Evolutionary conservation across 2,888 invertebrate genomes (phyloP), one percentile per base, ranked within the genome.

Genomic region (Timandra comae): DNA sequence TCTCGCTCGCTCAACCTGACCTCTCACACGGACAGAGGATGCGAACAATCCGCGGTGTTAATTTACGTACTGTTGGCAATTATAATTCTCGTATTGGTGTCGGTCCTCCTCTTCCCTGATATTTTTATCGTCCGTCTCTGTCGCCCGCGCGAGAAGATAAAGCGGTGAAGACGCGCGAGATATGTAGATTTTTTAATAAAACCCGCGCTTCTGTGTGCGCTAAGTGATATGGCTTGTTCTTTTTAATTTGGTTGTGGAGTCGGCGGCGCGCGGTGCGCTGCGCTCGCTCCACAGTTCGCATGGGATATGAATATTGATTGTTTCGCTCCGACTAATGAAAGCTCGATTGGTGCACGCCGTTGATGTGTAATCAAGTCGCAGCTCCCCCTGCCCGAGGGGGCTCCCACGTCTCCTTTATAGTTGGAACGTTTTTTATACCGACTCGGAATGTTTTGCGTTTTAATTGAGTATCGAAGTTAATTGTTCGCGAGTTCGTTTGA

Each of bases 271-370:
- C 24, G 24, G 24, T 2, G 22, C 22, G 22, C 53, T 47, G 62
- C 54, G 57, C 51, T 43, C 61, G 66, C 63, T 74, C 69, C 73
- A 73, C 75, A 79, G 78, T 79, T 70, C 81, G 82, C 84, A 77
- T 80, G 82, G 82, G 81, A 84, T 82, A 80, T 84, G 78, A 77
- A 80, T 84, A 85, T 85, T 84, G 84, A 84, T 84, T 82, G 82
- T 82, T 64, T 60, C 67, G 60, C 48, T 56, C 46, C 46, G 52
- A 71, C 70, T 84, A 80, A 84, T 82, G 84, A 82, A 80, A 70
- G 69, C 77, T 70, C 74, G 80, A 84, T 84, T 81, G 81, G 80
- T 74, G 62, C 64, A 64, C 64, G 67, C 64, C 58, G 73, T 57
- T 63, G 76, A 77, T 79, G 73, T 79, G 80, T 76, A 77, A 68